Base-by-base conservation (phyloP, 2,888 invertebrate species). In the Leucophenga montana region DNA sequence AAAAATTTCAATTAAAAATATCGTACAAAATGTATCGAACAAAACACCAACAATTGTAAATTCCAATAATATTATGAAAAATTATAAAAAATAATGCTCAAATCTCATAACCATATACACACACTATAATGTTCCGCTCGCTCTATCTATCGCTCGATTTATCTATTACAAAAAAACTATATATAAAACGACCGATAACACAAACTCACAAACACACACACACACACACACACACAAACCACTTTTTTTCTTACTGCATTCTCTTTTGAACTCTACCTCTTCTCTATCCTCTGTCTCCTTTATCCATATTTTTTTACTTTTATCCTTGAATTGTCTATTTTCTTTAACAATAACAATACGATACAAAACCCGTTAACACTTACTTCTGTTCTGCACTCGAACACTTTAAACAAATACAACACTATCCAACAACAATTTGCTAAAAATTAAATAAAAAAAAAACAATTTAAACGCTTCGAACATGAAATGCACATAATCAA, bases 401-500 rank as follows among this genome's bases (percentile, higher is more conserved):
- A 75, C 64, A 57, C 69, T 68, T 62, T 50, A 67, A 56, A 68
- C 44, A 71, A 71, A 66, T 62, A 67, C 70, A 67, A 39, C 65
- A 59, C 62, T n/a, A n/a, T n/a, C n/a, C n/a, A n/a, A n/a, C n/a
- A n/a, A n/a, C n/a, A n/a, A n/a, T n/a, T n/a, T n/a, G n/a, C n/a
- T n/a, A n/a, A n/a, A 69, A 71, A 48, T 9, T n/a, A 39, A 50
- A 3, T 16, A 59, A 71, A 20, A 67, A 48, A 27, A 46, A 27
- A 64, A 66, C 54, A 56, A 11, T 14, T 27, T 20, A 16, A 50
- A 66, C 39, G 16, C 13, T n/a, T 59, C 39, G 56, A 67, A 71
- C 54, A 67, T 22, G 56, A 73, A 73, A 72, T 78, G 75, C 84
- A 77, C 76, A 75, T 74, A 71, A 79, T 75, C 72, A 77, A 78